These are phyloP conservation scores for Merluccius polli DNA, from an alignment of 2,797 vertebrate genomes.

Conservation along the genomic window DNA sequence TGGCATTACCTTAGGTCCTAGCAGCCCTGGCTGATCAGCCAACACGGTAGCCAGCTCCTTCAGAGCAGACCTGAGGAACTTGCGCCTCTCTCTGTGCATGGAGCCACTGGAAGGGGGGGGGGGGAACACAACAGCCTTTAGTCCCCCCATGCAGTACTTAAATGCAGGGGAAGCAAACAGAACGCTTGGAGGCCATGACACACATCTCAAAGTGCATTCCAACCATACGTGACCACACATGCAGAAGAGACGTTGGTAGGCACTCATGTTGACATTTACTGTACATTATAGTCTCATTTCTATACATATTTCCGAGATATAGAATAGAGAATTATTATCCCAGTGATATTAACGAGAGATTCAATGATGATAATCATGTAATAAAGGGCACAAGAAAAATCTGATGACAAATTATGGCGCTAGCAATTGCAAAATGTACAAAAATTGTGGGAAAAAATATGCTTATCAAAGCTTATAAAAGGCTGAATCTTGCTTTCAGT, in stretches of 20 bases:
- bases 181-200: background rate
- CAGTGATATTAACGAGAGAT: background rate
- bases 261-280: background rate
- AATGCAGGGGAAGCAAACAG: background rate
- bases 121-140: background rate
- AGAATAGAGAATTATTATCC: background rate
- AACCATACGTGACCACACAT: background rate
- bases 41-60: slow-evolving; percentile 95
- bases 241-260: background rate
- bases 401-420: too few relatives aligned
- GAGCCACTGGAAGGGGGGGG: slow-evolving; percentile 75
- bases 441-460: too few relatives aligned
- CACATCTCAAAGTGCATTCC: background rate
- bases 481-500: too few relatives aligned
- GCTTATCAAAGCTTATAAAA: too few relatives aligned
- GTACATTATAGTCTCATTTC: background rate
- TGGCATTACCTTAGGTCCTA: slow-evolving; percentile 89
- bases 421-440: too few relatives aligned
- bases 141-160: background rate
- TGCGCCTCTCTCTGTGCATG: slow-evolving; percentile 95
- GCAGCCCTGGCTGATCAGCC: slow-evolving; percentile 93
- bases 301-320: background rate
- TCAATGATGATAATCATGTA: background rate
- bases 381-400: background rate
- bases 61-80: slow-evolving; percentile 93